Percentiles rank a stretch among this genome's conserved stretches.
Evolutionary conservation across 2,797 vertebrate genomes (phyloP).

Genomic region (Sciurus vulgaris): DNA sequence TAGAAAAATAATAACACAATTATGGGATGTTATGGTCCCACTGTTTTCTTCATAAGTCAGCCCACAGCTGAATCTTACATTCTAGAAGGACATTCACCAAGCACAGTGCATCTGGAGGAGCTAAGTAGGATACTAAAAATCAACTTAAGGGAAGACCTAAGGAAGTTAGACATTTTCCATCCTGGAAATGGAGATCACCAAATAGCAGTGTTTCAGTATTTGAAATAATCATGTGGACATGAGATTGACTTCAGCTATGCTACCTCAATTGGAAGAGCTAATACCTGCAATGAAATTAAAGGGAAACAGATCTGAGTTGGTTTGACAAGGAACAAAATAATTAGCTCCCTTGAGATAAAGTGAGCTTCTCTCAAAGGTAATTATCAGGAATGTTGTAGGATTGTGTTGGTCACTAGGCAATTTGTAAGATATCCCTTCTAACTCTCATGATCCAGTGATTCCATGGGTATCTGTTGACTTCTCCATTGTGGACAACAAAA

Average conservation of each 20-base stretch:
- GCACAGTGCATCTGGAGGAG: background rate
- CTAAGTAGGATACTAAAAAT: background rate
- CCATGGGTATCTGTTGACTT: background rate
- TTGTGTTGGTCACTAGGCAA: conserved; percentile 34
- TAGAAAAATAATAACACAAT: conserved; percentile 68
- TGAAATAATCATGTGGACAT: background rate
- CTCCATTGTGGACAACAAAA: background rate
- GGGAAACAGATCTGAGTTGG: conserved; percentile 13
- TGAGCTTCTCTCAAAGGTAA: conserved; percentile 39
- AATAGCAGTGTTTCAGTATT: background rate
- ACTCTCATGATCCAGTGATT: background rate
- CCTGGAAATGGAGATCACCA: background rate
- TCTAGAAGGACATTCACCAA: conserved; percentile 45
- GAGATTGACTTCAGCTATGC: background rate
- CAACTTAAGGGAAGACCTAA: background rate
- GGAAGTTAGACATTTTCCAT: conserved; percentile 17
- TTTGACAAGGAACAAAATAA: conserved; percentile 60
- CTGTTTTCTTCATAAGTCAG: conserved; percentile 54
- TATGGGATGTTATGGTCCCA: conserved; percentile 13
- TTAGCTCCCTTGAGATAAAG: conserved; percentile 32
- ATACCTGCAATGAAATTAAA: background rate
- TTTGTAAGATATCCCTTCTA: background rate
- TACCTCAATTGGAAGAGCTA: background rate
- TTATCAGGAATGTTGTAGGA: background rate
- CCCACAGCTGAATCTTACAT: conserved; percentile 20